A percentile compares a stretch with the other conserved stretches of the same genome.
phyloP scores from a whole-genome alignment of 2,797 vertebrate genomes.

The Tenualosa thibaudeaui region DNA sequence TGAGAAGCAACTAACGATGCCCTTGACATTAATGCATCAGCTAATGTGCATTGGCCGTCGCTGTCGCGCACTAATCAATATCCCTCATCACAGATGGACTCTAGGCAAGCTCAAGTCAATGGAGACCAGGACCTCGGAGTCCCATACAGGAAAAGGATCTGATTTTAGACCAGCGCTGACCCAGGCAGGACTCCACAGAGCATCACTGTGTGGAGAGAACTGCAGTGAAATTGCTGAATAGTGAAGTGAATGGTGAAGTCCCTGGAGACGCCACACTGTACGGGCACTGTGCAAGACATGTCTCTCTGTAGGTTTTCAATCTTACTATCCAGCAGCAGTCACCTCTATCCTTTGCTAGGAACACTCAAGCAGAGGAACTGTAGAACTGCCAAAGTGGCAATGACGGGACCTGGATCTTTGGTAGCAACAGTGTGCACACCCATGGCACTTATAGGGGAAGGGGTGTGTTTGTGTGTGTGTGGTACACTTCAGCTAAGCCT shows the following conservation, averaged over 20 bases:
- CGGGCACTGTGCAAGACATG: too few species aligned
- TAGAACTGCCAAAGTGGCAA: background rate
- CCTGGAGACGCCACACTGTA: too few species aligned
- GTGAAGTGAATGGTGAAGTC: too few species aligned
- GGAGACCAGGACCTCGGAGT: background rate
- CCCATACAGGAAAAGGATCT: background rate
- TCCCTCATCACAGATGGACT: background rate
- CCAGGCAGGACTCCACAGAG: background rate
- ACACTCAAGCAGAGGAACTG: background rate
- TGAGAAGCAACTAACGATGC: background rate
- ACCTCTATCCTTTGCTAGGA: background rate
- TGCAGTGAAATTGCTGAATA: too few species aligned
- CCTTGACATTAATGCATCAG: background rate
- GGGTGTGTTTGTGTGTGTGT: too few species aligned
- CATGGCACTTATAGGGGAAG: too few species aligned
- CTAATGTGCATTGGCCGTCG: background rate
- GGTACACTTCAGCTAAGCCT: too few species aligned
- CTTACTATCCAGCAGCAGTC: background rate
- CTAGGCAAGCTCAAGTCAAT: constrained; percentile 5
- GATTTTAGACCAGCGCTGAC: background rate
- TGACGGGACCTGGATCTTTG: background rate
- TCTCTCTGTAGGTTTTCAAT: background rate
- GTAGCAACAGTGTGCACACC: too few species aligned
- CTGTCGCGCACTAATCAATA: background rate
- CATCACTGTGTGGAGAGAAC: background rate